A percentile compares a stretch with the other conserved stretches of the same genome.
Conservation (phyloP, 2,113 vertebrate species). For the Silurus glanis region DNA sequence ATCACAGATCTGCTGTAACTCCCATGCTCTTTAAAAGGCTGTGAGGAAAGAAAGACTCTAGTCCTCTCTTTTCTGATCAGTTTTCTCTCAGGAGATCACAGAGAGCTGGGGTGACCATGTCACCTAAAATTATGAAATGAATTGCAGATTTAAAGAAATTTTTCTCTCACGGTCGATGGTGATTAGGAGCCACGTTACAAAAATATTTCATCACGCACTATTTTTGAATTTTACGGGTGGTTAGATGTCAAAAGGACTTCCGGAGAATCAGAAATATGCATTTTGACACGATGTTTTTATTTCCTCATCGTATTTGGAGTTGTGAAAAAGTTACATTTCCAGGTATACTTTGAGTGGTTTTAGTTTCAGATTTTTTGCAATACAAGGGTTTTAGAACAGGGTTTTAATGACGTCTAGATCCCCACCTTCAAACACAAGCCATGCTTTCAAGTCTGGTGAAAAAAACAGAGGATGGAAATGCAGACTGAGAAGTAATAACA, state of each 20-base stretch:
- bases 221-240: not conserved
- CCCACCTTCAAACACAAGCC: too few species aligned
- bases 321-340: not conserved
- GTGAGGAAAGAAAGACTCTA: conserved; percentile 50
- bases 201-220: not conserved
- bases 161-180: not conserved
- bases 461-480: too few species aligned
- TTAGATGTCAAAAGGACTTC: not conserved
- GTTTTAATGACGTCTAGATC: too few species aligned
- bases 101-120: conserved; percentile 48
- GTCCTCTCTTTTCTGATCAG: conserved; percentile 50
- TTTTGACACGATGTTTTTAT: not conserved
- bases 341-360: not conserved
- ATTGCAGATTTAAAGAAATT: conserved; percentile 52
- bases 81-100: conserved; percentile 45
- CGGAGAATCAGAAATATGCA: not conserved
- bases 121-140: conserved; percentile 65
- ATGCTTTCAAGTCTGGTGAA: too few species aligned
- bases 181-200: not conserved
- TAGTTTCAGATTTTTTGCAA: too few species aligned
- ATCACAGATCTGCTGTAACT: conserved; percentile 76
- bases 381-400: too few species aligned
- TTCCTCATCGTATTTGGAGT: not conserved
- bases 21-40: conserved; percentile 55
- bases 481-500: too few species aligned